Evolutionary conservation across 2,888 invertebrate species (phyloP).

Genomic region (Euzophera pinguis): DNA sequence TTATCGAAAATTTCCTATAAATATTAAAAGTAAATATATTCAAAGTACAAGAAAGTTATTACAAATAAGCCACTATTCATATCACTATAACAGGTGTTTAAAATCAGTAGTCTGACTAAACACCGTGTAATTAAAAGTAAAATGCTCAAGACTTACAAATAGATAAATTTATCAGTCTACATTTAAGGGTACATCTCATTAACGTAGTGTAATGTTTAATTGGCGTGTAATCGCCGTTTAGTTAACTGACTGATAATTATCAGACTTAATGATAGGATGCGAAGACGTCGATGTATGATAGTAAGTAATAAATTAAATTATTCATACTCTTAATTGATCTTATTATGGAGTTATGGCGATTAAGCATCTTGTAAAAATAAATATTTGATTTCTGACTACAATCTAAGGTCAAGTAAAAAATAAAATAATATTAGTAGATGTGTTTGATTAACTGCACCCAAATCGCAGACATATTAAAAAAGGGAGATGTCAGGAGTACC

Average conservation of each 20-base stretch:
- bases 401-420: no score
- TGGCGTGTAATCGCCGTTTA: conserved; percentile 1
- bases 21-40: no score
- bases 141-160: background rate
- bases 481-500: no score
- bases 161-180: conserved; percentile 2
- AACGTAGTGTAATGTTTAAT: background rate
- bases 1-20: no score
- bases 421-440: no score
- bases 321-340: no score
- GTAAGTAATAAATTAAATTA: background rate
- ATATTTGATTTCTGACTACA: no score
- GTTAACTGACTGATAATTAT: background rate
- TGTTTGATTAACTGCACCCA: no score
- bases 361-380: no score
- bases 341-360: no score
- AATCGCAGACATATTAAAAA: no score
- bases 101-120: background rate
- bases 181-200: conserved; percentile 9
- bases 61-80: background rate
- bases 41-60: no score
- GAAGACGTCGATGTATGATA: background rate
- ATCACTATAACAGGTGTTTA: background rate
- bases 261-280: background rate
- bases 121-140: background rate